Evolutionary conservation across 2,797 vertebrate species (phyloP).

Genomic region (Chromobotia macracanthus): DNA sequence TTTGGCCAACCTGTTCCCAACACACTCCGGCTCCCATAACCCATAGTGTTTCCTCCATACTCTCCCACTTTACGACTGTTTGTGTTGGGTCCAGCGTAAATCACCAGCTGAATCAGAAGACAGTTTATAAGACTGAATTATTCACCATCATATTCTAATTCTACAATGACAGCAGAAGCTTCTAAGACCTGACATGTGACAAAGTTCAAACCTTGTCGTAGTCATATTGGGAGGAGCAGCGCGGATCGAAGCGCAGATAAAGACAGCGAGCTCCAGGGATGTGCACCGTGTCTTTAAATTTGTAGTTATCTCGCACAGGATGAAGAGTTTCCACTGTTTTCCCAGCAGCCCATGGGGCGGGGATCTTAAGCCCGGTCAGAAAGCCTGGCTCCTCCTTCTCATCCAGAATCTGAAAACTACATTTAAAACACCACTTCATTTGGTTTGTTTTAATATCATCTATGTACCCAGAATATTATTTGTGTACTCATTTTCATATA

Average conservation of each 20-base stretch:
- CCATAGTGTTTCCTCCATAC: slow-evolving; percentile 97
- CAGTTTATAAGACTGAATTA: not conserved
- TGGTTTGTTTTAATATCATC: not conserved
- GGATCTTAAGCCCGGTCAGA: slow-evolving; percentile 96
- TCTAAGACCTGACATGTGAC: not conserved
- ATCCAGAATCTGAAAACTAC: slow-evolving; percentile 86
- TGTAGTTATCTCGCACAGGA: slow-evolving; percentile 97
- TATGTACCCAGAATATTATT: not conserved
- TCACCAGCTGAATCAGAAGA: slow-evolving; percentile 86
- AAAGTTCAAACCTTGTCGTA: slow-evolving; percentile 91
- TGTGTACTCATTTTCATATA: not conserved
- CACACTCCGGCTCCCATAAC: slow-evolving; percentile 97
- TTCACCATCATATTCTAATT: not conserved
- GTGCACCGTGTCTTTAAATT: slow-evolving; percentile 98
- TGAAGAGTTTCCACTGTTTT: slow-evolving; percentile 98
- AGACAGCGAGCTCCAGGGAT: slow-evolving; percentile 97
- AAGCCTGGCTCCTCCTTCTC: slow-evolving; percentile 97
- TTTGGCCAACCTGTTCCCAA: slow-evolving; percentile 99
- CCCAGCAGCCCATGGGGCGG: slow-evolving; percentile 97
- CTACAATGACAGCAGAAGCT: not conserved
- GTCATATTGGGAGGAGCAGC: slow-evolving; percentile 97
- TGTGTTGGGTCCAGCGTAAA: slow-evolving; percentile 97
- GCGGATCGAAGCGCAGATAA: slow-evolving; percentile 95
- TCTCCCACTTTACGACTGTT: slow-evolving; percentile 99
- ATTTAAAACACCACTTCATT: not conserved